Percentiles rank a stretch among this genome's conserved stretches.
Evolutionary conservation across 2,888 invertebrate species (phyloP).

Genomic region (Nipponacmea schrenckii): DNA sequence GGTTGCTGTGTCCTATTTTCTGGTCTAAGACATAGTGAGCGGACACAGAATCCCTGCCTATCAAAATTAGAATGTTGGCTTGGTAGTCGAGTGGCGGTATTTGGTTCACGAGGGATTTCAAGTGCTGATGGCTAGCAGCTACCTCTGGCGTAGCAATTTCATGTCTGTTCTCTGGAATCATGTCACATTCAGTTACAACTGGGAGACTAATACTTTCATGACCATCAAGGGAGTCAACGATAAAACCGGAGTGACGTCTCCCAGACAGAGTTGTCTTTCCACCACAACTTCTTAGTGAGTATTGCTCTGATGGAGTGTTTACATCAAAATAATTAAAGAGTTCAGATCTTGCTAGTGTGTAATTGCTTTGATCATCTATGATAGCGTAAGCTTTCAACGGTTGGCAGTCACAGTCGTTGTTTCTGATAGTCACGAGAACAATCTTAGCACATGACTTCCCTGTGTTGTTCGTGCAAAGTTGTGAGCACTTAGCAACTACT

Average conservation of each 20-base stretch:
- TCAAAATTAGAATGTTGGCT: background rate
- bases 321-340: slow-evolving; percentile 22
- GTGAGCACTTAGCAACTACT: too few relatives aligned
- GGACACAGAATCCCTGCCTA: background rate
- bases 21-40: slow-evolving; percentile 4
- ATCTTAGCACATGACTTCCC: slow-evolving; percentile 22
- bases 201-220: slow-evolving; percentile 13
- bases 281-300: slow-evolving; percentile 25
- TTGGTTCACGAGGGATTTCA: background rate
- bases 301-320: background rate
- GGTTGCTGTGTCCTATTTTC: background rate
- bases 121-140: slow-evolving; percentile 22
- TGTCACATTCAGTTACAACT: slow-evolving; percentile 23
- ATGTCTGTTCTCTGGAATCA: slow-evolving; percentile 20
- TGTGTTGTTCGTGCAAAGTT: too few relatives aligned
- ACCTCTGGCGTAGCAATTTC: slow-evolving; percentile 32
- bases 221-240: slow-evolving; percentile 22
- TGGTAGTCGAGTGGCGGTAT: too few relatives aligned
- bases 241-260: slow-evolving; percentile 13
- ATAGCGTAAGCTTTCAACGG: slow-evolving; percentile 20
- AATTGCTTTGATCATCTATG: slow-evolving; percentile 30
- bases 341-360: slow-evolving; percentile 20
- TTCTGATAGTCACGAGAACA: slow-evolving; percentile 16
- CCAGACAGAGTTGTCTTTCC: slow-evolving; percentile 21
- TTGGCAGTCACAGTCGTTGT: slow-evolving; percentile 4